Conservation (phyloP, 2,797 vertebrate genomes). For the Cephalopachus bancanus region DNA sequence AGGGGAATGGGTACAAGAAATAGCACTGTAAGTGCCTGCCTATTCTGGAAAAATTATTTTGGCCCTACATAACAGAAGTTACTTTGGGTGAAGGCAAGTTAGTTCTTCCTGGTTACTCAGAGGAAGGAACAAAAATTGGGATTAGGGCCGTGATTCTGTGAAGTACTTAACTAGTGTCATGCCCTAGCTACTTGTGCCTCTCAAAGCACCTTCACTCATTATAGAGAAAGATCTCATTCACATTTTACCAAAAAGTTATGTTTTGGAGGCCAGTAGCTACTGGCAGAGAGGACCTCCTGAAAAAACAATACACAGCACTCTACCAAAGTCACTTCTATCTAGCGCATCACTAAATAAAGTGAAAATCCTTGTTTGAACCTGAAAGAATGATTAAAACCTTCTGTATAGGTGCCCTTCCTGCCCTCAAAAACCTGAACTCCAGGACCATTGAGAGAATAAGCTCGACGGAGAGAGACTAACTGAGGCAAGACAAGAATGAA, state of each 20-base stretch:
- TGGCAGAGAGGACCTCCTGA: background rate
- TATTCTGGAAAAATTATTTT: constrained; percentile 27
- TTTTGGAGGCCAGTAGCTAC: constrained; percentile 5
- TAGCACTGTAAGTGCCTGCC: background rate
- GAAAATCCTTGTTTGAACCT: constrained; percentile 26
- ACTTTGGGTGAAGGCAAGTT: background rate
- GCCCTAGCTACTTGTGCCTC: background rate
- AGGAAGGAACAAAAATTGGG: background rate
- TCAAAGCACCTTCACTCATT: background rate
- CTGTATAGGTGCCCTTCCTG: background rate
- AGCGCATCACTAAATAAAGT: background rate
- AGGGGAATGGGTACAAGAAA: background rate
- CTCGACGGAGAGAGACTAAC: background rate
- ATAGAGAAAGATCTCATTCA: background rate
- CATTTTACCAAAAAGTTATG: background rate
- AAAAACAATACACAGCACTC: background rate
- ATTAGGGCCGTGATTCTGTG: background rate
- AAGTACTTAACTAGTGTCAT: background rate
- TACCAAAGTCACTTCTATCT: background rate
- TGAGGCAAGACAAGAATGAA: background rate
- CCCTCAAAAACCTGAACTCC: constrained; percentile 42
- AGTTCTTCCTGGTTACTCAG: background rate
- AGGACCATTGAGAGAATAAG: background rate
- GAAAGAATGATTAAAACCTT: constrained; percentile 30
- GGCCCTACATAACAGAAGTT: background rate